Evolutionary conservation across 2,113 vertebrate genomes (phyloP), one percentile per base, ranked within the genome.

Genomic region (Pipa parva): DNA sequence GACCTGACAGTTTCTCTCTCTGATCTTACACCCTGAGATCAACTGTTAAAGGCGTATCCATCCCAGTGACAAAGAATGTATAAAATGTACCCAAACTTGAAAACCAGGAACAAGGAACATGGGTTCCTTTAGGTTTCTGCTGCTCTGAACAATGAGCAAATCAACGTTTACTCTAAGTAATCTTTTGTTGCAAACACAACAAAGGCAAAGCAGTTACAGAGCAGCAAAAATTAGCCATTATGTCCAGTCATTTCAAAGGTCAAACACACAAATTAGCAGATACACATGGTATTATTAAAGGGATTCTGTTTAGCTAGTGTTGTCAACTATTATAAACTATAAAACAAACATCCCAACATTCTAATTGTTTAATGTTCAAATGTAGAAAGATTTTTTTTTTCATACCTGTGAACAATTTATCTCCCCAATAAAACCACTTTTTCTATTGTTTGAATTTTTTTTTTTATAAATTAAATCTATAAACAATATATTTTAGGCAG

Each of bases 81-180:
- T 83, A 84, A 84, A 90, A 90, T 89, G 89, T 76, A 83, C 84
- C 83, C 89, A 78, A 63, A 84, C 87, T 0, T 85, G 88, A 87
- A 85, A 75, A 78, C 85, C 87, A 45, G 84, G 87, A 88, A 89
- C 83, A 85, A 86, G 84, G 82, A 89, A 88, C 85, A 80, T 51
- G 57, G 37, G 59, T 50, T 65, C 73, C 73, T 63, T 26, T 69
- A 54, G 73, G 55, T 27, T 69, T 63, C 31, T 70, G 25, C 56
- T 64, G 55, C 71, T 70, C 70, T 76, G 56, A 79, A 63, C 49
- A 67, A 78, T 72, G 63, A 1, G 3, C 4, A 7, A n/a, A 67
- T 25, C 18, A 74, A 22, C 4, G 15, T 73, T 72, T 70, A 51
- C 61, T 73, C 64, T 0, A 1, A 72, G 79, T 68, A 57, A 71